Percentiles rank a stretch among this genome's conserved stretches.
phyloP scores from a whole-genome alignment of 2,888 invertebrate genomes.

The Orchesella flavescens region DNA sequence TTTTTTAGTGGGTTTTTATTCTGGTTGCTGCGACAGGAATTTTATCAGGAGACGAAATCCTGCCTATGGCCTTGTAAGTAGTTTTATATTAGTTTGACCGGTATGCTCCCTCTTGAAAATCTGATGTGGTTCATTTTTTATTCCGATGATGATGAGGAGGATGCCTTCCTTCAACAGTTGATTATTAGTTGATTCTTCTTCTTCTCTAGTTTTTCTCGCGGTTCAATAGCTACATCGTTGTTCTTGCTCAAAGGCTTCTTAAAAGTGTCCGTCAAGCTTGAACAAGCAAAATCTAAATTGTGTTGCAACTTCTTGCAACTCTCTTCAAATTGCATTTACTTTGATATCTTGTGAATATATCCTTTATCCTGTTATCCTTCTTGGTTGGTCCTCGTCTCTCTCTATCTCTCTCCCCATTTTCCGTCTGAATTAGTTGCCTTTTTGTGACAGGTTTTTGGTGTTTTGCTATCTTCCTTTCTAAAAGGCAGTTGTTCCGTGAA shows the following conservation, averaged over 20 bases:
- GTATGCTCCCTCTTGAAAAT: conserved; percentile 7
- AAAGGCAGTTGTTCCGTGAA: no score
- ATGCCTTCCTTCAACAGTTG: conserved; percentile 52
- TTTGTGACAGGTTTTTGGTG: no score
- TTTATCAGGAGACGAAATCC: conserved; percentile 29
- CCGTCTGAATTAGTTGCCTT: no score
- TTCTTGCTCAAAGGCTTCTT: conserved; percentile 10
- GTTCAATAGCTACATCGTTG: not conserved
- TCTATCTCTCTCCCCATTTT: no score
- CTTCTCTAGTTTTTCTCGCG: not conserved
- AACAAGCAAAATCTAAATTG: not conserved
- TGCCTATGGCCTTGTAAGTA: conserved; percentile 18
- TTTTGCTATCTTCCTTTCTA: no score
- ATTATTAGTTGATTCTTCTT: conserved; percentile 32
- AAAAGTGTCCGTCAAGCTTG: conserved; percentile 12
- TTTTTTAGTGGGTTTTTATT: not conserved
- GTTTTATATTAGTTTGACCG: conserved; percentile 11
- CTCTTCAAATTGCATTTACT: no score
- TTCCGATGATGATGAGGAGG: conserved; percentile 18
- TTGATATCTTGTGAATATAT: no score
- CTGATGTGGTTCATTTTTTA: conserved; percentile 15
- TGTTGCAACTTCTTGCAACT: no score
- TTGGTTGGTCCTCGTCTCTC: no score
- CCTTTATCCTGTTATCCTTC: no score
- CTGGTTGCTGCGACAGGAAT: conserved; percentile 24